Conservation (phyloP, 2,888 invertebrate genomes). For the Eretmocerus hayati region DNA sequence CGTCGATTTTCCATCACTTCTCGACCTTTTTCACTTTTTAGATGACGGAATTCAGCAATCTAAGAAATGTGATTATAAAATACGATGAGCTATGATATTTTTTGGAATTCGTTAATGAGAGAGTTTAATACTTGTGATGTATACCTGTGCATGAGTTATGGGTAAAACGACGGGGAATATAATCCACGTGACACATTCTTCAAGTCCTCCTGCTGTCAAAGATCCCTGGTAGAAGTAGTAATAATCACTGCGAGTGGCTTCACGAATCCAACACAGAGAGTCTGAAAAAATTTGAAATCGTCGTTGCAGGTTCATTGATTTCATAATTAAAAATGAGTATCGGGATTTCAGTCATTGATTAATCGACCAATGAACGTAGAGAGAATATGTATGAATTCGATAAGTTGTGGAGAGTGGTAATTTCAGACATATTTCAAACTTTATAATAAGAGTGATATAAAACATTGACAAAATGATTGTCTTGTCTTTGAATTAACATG, state of each 20-base stretch:
- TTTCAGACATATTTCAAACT: too few species aligned
- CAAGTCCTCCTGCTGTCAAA: conserved; percentile 20
- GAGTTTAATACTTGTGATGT: not conserved
- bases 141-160: conserved; percentile 31
- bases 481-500: too few species aligned
- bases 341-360: too few species aligned
- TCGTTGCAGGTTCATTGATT: too few species aligned
- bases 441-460: too few species aligned
- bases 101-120: not conserved
- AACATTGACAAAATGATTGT: too few species aligned
- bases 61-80: too few species aligned
- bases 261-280: conserved; percentile 33
- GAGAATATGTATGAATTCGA: too few species aligned
- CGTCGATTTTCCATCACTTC: conserved; percentile 27
- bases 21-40: conserved; percentile 23
- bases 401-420: too few species aligned
- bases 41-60: conserved; percentile 32
- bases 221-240: conserved; percentile 37
- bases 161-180: conserved; percentile 32
- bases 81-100: not conserved
- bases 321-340: too few species aligned
- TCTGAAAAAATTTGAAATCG: too few species aligned
- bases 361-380: too few species aligned
- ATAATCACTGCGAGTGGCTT: conserved; percentile 25
- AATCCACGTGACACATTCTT: conserved; percentile 34